phyloP scores from a whole-genome alignment of 2,113 vertebrate genomes.

The Rhinopomastus cyanomelas region DNA sequence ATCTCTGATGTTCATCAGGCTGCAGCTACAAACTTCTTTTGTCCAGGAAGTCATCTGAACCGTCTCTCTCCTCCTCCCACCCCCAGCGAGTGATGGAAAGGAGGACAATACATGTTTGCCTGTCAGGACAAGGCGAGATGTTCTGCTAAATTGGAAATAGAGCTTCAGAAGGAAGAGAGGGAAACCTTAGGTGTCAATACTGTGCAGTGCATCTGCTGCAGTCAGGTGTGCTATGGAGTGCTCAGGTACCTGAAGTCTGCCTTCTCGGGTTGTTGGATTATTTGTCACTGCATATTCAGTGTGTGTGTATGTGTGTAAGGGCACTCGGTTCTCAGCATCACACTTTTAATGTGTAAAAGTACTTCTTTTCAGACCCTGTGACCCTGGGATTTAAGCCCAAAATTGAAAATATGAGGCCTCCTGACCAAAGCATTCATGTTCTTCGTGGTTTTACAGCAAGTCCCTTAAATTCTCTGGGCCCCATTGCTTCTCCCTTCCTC shows the following conservation, averaged over 20 bases:
- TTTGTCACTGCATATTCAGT: not conserved
- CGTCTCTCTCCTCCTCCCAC: not conserved
- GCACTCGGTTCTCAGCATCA: not conserved
- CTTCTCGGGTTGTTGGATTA: not conserved
- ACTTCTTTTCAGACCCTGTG: not conserved
- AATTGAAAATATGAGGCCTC: not conserved
- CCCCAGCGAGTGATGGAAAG: slow-evolving; percentile 32
- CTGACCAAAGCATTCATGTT: not conserved
- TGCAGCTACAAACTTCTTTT: slow-evolving; percentile 68
- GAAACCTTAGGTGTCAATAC: not conserved
- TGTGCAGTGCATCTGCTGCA: not conserved
- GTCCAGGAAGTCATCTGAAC: slow-evolving; percentile 56
- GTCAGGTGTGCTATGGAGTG: not conserved
- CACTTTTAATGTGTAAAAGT: not conserved
- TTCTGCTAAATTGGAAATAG: not conserved
- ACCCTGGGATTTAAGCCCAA: not conserved
- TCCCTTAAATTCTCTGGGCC: not conserved
- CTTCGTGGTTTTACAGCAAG: slow-evolving; percentile 1
- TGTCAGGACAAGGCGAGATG: slow-evolving; percentile 37
- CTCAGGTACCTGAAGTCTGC: not conserved
- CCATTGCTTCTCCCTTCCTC: not conserved
- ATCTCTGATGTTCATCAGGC: slow-evolving; percentile 66
- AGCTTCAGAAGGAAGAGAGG: not conserved
- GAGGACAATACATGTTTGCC: not conserved
- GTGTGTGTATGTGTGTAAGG: not conserved